phyloP scores from a whole-genome alignment of 2,797 vertebrate species.

The Epinephelus awoara region DNA sequence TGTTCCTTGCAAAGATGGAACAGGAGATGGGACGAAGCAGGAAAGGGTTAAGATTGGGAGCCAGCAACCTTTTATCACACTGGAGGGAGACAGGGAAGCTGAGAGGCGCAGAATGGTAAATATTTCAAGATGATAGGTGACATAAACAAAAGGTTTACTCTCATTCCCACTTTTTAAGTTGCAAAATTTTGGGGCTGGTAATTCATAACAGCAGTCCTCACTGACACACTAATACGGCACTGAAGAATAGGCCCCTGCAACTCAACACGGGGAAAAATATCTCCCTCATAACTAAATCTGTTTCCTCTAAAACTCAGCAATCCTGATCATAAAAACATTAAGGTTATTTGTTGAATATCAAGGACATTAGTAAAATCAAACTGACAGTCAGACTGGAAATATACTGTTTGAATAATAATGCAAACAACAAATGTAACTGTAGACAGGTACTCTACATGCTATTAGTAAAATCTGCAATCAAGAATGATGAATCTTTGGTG shows the following conservation, averaged over 20 bases:
- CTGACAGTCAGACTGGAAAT: constrained; percentile 26
- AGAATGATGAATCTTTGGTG: not conserved
- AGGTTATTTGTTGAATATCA: constrained; percentile 27
- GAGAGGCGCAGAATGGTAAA: constrained; percentile 82
- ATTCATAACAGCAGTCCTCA: constrained; percentile 81
- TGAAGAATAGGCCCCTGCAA: constrained; percentile 74
- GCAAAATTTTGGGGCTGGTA: constrained; percentile 81
- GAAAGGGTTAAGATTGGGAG: constrained; percentile 83
- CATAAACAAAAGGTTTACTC: constrained; percentile 88
- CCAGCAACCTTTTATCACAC: constrained; percentile 85
- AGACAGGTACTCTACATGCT: not conserved
- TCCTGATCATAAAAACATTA: constrained; percentile 32
- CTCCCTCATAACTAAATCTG: constrained; percentile 19
- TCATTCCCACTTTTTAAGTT: constrained; percentile 86
- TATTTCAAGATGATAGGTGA: constrained; percentile 88
- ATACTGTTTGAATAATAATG: constrained; percentile 27
- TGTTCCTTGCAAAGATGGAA: constrained; percentile 63
- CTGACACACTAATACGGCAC: constrained; percentile 74
- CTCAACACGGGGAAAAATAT: constrained; percentile 47
- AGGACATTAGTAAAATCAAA: constrained; percentile 24
- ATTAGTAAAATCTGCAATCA: not conserved
- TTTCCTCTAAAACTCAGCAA: constrained; percentile 45
- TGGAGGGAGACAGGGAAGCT: constrained; percentile 82
- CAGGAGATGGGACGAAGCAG: constrained; percentile 66
- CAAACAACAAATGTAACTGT: constrained; percentile 3